These are phyloP conservation scores for Acanthopagrus latus DNA, from an alignment of 2,797 vertebrate genomes.

Conservation along the genomic window DNA sequence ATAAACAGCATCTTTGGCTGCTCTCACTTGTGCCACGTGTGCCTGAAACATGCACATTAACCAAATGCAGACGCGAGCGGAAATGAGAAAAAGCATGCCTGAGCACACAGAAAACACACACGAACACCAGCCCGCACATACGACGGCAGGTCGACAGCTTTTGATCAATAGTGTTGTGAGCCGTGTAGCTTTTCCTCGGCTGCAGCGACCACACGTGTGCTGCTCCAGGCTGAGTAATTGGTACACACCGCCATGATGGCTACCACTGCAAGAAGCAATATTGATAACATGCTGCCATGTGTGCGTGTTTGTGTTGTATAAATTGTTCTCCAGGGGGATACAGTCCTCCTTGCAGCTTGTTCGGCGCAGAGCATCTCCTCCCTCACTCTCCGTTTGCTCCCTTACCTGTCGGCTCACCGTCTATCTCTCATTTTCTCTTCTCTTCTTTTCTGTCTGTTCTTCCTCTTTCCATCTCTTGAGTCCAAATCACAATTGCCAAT, in stretches of 20 bases:
- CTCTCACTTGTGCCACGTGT: conserved; percentile 37
- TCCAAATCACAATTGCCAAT: conserved; percentile 20
- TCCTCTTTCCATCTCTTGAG: not conserved
- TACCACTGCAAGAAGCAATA: conserved; percentile 65
- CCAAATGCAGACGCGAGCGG: not conserved
- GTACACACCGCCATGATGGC: conserved; percentile 60
- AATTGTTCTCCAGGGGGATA: conserved; percentile 61
- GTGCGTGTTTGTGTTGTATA: conserved; percentile 38
- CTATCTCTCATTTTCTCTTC: not conserved
- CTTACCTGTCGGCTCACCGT: conserved; percentile 28
- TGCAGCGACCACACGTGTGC: conserved; percentile 56
- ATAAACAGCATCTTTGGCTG: conserved; percentile 54
- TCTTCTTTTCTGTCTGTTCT: not conserved
- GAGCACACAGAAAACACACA: conserved; percentile 17
- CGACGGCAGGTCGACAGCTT: conserved; percentile 44
- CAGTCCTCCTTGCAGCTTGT: conserved; percentile 54
- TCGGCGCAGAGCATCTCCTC: conserved; percentile 20
- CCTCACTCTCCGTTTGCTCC: conserved; percentile 26
- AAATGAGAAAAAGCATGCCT: conserved; percentile 37
- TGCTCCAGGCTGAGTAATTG: conserved; percentile 74
- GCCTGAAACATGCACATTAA: conserved; percentile 19
- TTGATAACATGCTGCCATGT: conserved; percentile 66
- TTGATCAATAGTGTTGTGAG: conserved; percentile 74
- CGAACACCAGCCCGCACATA: not conserved
- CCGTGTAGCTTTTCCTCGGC: conserved; percentile 57